phyloP scores from a whole-genome alignment of 2,113 vertebrate species.

The Athene cunicularia region DNA sequence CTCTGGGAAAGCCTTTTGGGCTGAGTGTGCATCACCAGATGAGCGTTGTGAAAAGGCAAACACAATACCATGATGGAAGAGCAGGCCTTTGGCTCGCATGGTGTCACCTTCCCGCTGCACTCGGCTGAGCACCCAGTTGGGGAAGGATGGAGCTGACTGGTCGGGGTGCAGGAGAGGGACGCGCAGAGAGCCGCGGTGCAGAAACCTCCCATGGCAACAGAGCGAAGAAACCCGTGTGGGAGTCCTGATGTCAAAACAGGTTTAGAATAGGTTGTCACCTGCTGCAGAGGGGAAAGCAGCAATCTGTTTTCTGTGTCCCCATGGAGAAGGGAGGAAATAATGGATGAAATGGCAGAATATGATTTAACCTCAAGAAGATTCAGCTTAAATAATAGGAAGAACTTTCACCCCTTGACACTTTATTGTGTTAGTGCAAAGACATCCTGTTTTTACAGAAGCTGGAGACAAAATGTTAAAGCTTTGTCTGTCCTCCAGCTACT shows the following conservation, averaged over 20 bases:
- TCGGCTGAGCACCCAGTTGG: background rate
- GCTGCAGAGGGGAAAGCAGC: background rate
- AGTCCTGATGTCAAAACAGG: background rate
- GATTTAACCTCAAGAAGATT: background rate
- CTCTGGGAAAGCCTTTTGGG: background rate
- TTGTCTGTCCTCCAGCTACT: background rate
- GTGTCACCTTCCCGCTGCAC: background rate
- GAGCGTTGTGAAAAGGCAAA: background rate
- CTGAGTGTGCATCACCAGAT: background rate
- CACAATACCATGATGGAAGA: fast-evolving
- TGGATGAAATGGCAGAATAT: background rate
- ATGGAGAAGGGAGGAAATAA: background rate
- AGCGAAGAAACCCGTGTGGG: background rate
- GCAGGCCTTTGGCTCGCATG: fast-evolving
- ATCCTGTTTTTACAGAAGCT: background rate
- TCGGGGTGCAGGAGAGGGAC: background rate
- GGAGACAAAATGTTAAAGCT: background rate
- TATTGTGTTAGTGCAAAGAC: background rate
- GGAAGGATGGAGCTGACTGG: background rate
- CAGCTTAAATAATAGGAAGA: background rate
- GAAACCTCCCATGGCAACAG: background rate
- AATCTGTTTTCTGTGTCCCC: background rate
- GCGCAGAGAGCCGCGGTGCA: background rate
- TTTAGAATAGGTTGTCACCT: background rate
- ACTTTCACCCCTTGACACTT: background rate